These are phyloP conservation scores for Poeciliopsis retropinna DNA, from an alignment of 2,113 vertebrate genomes.

Conservation along the genomic window DNA sequence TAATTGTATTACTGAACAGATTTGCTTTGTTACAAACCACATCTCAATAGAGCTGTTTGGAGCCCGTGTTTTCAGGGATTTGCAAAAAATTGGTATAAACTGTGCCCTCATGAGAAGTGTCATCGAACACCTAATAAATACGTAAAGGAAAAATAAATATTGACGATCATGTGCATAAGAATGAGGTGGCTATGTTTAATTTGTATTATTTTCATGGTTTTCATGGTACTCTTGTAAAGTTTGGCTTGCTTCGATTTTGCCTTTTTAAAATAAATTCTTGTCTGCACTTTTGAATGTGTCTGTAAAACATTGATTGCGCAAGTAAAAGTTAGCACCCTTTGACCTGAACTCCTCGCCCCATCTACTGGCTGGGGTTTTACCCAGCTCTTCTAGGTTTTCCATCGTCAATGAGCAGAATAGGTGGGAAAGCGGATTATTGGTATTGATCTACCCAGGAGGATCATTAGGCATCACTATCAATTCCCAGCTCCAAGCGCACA, in stretches of 20 bases:
- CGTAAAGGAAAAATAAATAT: slow-evolving; percentile 72
- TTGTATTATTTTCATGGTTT: slow-evolving; percentile 41
- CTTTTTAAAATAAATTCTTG: slow-evolving; percentile 34
- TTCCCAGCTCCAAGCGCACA: slow-evolving; percentile 95
- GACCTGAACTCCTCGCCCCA: slow-evolving; percentile 64
- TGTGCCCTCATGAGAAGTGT: slow-evolving; percentile 52
- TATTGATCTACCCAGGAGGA: slow-evolving; percentile 99
- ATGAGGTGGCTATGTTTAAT: slow-evolving; percentile 63
- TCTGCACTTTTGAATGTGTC: slow-evolving; percentile 4
- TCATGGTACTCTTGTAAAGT: not conserved
- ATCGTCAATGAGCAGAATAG: slow-evolving; percentile 94
- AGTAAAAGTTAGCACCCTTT: slow-evolving; percentile 45
- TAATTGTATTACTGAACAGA: slow-evolving; percentile 62
- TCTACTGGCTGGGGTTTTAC: slow-evolving; percentile 74
- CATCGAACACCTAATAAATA: slow-evolving; percentile 69
- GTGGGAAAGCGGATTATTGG: slow-evolving; percentile 97
- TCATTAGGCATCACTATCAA: slow-evolving; percentile 99
- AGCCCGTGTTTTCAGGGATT: slow-evolving; percentile 55
- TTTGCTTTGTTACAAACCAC: slow-evolving; percentile 64
- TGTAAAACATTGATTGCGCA: slow-evolving; percentile 40
- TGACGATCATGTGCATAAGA: slow-evolving; percentile 52
- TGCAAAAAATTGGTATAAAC: slow-evolving; percentile 70
- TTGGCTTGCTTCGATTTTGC: not conserved
- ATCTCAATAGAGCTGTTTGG: slow-evolving; percentile 66
- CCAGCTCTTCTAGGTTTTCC: slow-evolving; percentile 79